phyloP scores from a whole-genome alignment of 2,797 vertebrate species.

The Cossypha dichroa region DNA sequence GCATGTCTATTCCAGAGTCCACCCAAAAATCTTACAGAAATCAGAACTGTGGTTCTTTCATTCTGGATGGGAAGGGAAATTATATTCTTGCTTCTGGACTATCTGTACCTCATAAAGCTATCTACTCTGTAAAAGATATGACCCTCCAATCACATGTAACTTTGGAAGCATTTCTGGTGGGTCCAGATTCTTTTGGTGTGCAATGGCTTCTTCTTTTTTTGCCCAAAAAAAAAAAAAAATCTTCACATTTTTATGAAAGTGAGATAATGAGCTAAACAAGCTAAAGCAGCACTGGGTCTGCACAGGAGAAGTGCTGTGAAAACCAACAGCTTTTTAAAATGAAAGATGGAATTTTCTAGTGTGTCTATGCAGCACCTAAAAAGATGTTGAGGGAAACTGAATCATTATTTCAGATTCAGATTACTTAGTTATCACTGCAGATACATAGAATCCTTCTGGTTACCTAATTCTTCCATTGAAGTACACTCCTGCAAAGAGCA shows the following conservation, averaged over 20 bases:
- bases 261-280: neutral
- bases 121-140: neutral
- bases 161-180: neutral
- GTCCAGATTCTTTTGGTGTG: neutral
- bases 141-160: rapidly evolving
- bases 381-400: neutral
- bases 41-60: neutral
- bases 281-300: neutral
- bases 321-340: neutral
- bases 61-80: neutral
- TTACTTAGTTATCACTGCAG: neutral
- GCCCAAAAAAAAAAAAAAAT: neutral
- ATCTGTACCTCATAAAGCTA: neutral
- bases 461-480: neutral
- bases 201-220: neutral
- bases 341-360: neutral
- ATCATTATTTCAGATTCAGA: neutral
- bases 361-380: neutral
- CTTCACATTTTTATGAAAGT: neutral
- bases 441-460: neutral
- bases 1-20: neutral
- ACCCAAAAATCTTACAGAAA: neutral
- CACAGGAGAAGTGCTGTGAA: neutral
- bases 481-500: neutral
- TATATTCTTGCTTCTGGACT: neutral